Evolutionary conservation across 2,888 invertebrate genomes (phyloP), one percentile per base, ranked within the genome.

Genomic region (Falcaria lacertinaria): DNA sequence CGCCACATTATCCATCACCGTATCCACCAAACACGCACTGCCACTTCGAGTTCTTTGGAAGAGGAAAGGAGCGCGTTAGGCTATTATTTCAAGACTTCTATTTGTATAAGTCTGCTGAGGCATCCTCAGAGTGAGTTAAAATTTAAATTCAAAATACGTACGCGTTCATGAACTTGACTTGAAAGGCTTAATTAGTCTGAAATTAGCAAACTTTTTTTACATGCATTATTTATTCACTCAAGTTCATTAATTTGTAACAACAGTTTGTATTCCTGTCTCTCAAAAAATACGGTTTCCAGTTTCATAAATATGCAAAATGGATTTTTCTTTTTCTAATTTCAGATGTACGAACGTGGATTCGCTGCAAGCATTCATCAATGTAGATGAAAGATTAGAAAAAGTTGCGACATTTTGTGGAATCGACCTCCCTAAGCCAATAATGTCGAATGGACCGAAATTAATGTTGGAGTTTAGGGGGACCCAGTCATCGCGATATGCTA

Each of bases 401-500:
- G 94, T 97, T 43, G 96, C 96, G 65, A 93, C 94, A 17, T 96
- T 96, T 72, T 98, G 98, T 74, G 97, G 97, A 5, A 91, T 91
- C 32, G 92, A 93, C 52, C 80, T 94, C 41, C 97, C 98, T 0
- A 94, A 94, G 57, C 96, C 96, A 44, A 91, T 98, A 54, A 98
- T 98, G 98, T 98, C 98, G 45, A 96, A 94, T 72, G 96, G 96
- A 34, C 95, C 96, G 39, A 92, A 94, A 65, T 89, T 98, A 69
- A 93, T 95, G 73, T 85, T 98, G 44, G 96, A 97, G 80, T 98
- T 98, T 75, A 91, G 93, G 48, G 96, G 96, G 38, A 91, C 93
- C 41, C 90, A 92, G 62, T 94, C 94, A n/a, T 94, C 95, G 17
- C 92, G 94, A 61, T 92, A 93, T 63, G 93, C 94, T 39, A 93